Percentiles rank a stretch among this genome's conserved stretches.
phyloP scores from a whole-genome alignment of 2,888 invertebrate genomes.

The Creontiades dilutus region DNA sequence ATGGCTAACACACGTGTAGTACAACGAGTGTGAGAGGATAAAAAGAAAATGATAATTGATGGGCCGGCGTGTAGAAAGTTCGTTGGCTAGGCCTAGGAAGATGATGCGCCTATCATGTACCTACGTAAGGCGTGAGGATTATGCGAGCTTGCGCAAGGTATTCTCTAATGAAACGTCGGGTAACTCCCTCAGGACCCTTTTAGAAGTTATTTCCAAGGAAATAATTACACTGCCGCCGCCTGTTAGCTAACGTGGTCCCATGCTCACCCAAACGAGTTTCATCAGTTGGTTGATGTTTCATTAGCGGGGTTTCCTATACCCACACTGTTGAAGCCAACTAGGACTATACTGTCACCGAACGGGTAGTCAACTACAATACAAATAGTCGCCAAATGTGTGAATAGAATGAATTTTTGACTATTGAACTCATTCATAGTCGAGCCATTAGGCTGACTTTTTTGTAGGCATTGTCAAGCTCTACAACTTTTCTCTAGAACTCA shows the following conservation, averaged over 20 bases:
- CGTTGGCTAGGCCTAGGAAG: background rate
- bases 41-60: background rate
- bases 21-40: background rate
- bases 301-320: background rate
- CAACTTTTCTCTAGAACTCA: too few species aligned
- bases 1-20: too few species aligned
- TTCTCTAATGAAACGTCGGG: conserved; percentile 12
- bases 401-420: too few species aligned
- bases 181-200: background rate
- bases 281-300: background rate
- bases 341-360: background rate
- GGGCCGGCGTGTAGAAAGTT: background rate
- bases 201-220: conserved; percentile 11
- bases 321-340: background rate
- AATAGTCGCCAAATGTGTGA: too few species aligned
- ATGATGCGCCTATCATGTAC: conserved; percentile 3
- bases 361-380: background rate
- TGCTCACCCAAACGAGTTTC: background rate
- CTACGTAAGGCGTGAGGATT: conserved; percentile 1
- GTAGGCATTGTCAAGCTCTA: too few species aligned
- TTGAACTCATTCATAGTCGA: too few species aligned
- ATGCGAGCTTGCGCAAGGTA: background rate
- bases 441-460: too few species aligned
- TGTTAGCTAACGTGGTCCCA: conserved; percentile 12
- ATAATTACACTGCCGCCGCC: conserved; percentile 11